These are phyloP conservation scores for Acridotheres tristis DNA, from an alignment of 2,797 vertebrate genomes.

Conservation along the genomic window DNA sequence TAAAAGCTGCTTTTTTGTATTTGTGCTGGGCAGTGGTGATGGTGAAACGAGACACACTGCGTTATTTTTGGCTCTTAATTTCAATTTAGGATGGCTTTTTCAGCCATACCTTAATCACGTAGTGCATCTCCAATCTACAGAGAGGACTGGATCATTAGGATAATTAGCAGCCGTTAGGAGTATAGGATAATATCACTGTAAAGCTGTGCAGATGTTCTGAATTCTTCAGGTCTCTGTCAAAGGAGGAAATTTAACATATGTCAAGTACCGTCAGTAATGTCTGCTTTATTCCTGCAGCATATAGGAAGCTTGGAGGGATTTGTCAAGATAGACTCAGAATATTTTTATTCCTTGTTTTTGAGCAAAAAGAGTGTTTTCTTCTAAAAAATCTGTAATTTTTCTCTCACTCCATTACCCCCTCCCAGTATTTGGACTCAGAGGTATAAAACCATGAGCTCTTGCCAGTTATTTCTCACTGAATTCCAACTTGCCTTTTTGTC, in stretches of 20 bases:
- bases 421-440: not conserved
- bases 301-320: constrained; percentile 4
- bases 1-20: not conserved
- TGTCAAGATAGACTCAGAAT: not conserved
- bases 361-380: not conserved
- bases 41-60: not conserved
- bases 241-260: constrained; percentile 37
- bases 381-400: not conserved
- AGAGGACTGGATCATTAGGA: constrained; percentile 49
- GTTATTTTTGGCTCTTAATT: constrained; percentile 33
- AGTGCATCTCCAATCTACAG: constrained; percentile 4
- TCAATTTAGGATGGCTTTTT: constrained; percentile 41
- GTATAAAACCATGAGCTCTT: not conserved
- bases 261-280: not conserved
- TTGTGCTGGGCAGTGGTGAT: not conserved
- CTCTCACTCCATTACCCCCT: not conserved
- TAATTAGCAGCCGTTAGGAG: constrained; percentile 56
- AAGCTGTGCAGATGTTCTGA: constrained; percentile 38
- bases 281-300: not conserved
- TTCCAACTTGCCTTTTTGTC: not conserved
- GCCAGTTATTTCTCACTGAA: not conserved
- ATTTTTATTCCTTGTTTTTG: not conserved
- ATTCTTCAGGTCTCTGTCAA: constrained; percentile 15
- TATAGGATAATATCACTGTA: constrained; percentile 5
- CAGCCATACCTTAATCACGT: constrained; percentile 27